Conservation (phyloP, 2,888 invertebrate species). For the Ectemnius cavifrons region DNA sequence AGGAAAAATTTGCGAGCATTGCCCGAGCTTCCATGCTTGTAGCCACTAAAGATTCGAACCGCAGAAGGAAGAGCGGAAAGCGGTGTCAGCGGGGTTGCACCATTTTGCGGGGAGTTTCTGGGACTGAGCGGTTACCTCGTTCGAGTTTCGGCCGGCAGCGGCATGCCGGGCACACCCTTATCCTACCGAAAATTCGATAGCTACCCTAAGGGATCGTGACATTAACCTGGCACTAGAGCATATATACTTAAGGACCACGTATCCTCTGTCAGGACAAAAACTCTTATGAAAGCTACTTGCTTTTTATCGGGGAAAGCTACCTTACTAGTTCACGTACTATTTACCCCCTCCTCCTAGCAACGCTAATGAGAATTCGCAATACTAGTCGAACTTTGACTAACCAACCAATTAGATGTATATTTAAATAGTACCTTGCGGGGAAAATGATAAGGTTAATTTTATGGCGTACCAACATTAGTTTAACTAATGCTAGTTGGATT, state of each 20-base stretch:
- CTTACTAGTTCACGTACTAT: no score
- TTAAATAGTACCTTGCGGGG: no score
- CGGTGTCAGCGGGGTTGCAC: constrained; percentile 26
- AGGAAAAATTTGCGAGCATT: constrained; percentile 47
- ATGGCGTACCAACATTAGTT: no score
- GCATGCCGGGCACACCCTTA: constrained; percentile 37
- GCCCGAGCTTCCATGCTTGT: constrained; percentile 15
- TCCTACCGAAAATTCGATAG: constrained; percentile 54
- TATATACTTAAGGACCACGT: constrained; percentile 32
- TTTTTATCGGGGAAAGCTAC: background rate
- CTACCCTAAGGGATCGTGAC: constrained; percentile 29
- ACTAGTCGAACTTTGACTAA: no score
- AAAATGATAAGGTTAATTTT: no score
- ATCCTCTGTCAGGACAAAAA: constrained; percentile 20
- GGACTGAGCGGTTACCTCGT: constrained; percentile 43
- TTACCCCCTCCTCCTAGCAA: no score
- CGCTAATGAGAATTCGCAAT: no score
- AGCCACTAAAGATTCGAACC: constrained; percentile 44
- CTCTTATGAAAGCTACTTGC: background rate
- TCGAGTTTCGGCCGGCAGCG: constrained; percentile 38
- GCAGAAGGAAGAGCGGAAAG: constrained; percentile 15
- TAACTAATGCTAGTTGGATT: no score
- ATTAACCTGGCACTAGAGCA: constrained; percentile 24
- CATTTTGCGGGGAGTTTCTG: constrained; percentile 35
- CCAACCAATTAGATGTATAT: no score